A percentile compares a stretch with the other conserved stretches of the same genome.
phyloP scores from a whole-genome alignment of 2,797 vertebrate genomes.

The Podarcis siculus region DNA sequence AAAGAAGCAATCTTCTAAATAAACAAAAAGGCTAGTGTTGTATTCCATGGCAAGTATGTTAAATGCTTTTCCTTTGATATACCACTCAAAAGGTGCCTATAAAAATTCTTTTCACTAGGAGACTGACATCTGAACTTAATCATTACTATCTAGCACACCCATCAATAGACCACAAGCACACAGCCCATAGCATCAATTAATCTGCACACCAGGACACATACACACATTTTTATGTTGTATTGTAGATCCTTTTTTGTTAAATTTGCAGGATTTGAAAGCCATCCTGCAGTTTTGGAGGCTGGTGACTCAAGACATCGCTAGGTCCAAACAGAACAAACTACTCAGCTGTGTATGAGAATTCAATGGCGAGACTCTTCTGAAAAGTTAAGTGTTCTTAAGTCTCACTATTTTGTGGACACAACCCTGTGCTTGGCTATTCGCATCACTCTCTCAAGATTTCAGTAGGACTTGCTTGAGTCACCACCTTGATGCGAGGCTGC shows the following conservation, averaged over 20 bases:
- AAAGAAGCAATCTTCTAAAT: not conserved
- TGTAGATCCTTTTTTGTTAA: not conserved
- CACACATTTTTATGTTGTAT: not conserved
- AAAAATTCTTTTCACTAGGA: not conserved
- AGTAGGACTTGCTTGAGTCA: not conserved
- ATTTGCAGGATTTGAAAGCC: not conserved
- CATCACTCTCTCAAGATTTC: not conserved
- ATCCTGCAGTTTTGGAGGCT: not conserved
- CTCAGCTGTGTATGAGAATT: not conserved
- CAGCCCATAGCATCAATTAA: not conserved
- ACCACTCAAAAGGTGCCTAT: not conserved
- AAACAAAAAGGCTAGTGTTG: not conserved
- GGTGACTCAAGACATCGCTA: not conserved
- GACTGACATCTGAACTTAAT: not conserved
- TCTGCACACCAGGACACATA: not conserved
- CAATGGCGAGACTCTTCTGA: not conserved
- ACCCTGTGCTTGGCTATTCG: not conserved
- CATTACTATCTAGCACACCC: not conserved
- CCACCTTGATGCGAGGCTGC: not conserved
- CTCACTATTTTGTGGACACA: not conserved
- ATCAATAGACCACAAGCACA: not conserved
- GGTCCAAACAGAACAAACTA: no score
- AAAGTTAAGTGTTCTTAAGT: not conserved
- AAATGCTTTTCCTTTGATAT: not conserved
- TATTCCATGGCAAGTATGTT: not conserved